phyloP scores from a whole-genome alignment of 2,113 vertebrate genomes.

The Antechinus flavipes region DNA sequence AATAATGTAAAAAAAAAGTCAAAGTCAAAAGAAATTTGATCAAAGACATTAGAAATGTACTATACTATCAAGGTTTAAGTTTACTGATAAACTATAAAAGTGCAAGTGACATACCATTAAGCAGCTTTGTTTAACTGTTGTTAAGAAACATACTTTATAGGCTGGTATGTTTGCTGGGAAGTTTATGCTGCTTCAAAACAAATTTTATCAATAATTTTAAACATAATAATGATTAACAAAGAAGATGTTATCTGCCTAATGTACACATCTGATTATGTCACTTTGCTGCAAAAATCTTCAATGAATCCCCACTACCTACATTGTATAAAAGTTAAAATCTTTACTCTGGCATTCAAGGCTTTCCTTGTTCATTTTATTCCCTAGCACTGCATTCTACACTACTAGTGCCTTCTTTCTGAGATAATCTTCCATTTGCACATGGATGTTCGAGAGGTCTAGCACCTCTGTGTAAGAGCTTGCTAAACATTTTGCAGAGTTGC shows the following conservation, averaged over 20 bases:
- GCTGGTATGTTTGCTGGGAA: not conserved
- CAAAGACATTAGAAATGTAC: not conserved
- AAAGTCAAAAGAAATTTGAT: not conserved
- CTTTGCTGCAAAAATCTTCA: conserved; percentile 34
- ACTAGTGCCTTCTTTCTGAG: not conserved
- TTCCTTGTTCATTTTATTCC: not conserved
- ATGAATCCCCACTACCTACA: not conserved
- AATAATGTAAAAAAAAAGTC: not conserved
- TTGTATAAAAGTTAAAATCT: conserved; percentile 50
- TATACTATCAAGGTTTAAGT: not conserved
- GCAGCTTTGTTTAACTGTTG: not conserved
- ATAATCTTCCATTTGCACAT: not conserved
- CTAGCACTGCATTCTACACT: not conserved
- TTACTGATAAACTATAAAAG: not conserved
- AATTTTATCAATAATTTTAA: not conserved
- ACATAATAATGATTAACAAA: not conserved
- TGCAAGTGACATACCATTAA: not conserved
- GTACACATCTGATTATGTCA: not conserved
- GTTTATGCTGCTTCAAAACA: not conserved
- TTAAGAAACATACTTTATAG: not conserved
- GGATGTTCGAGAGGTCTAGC: too few relatives aligned
- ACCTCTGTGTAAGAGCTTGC: too few relatives aligned
- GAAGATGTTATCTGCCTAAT: not conserved
- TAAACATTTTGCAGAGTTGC: too few relatives aligned
- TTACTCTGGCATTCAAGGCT: conserved; percentile 5